Conservation (phyloP, 2,888 invertebrate genomes). For the Saturnia pavonia region DNA sequence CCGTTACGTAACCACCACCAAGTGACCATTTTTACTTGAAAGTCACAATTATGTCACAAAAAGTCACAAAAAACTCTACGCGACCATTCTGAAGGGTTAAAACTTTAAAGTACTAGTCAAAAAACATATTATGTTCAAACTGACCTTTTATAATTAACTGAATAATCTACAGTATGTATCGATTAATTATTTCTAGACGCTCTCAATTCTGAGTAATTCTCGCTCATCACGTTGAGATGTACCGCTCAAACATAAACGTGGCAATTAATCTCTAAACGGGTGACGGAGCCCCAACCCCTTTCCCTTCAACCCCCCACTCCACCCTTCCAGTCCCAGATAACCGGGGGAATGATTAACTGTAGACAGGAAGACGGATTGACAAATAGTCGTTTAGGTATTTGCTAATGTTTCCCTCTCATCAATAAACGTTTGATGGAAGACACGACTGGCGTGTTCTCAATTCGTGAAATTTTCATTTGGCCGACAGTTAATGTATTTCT, state of each 20-base stretch:
- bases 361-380: slow-evolving; percentile 80
- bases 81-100: too few relatives aligned
- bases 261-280: slow-evolving; percentile 78
- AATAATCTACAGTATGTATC: not conserved
- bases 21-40: too few relatives aligned
- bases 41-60: too few relatives aligned
- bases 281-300: slow-evolving; percentile 58
- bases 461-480: slow-evolving; percentile 19
- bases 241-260: slow-evolving; percentile 57
- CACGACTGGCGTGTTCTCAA: slow-evolving; percentile 5
- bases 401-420: slow-evolving; percentile 76
- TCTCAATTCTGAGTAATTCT: slow-evolving; percentile 55
- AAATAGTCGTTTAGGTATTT: slow-evolving; percentile 80
- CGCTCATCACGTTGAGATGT: slow-evolving; percentile 58
- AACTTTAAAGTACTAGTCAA: too few relatives aligned
- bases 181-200: not conserved
- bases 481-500: slow-evolving; percentile 15
- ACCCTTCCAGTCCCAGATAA: slow-evolving; percentile 54
- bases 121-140: too few relatives aligned
- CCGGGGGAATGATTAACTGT: slow-evolving; percentile 76
- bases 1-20: too few relatives aligned
- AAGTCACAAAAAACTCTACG: too few relatives aligned
- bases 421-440: slow-evolving; percentile 63
- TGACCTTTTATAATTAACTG: too few relatives aligned
- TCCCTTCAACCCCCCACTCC: slow-evolving; percentile 33